Conservation (phyloP, 1,140 invertebrate species). For the Cephus cinctus region DNA sequence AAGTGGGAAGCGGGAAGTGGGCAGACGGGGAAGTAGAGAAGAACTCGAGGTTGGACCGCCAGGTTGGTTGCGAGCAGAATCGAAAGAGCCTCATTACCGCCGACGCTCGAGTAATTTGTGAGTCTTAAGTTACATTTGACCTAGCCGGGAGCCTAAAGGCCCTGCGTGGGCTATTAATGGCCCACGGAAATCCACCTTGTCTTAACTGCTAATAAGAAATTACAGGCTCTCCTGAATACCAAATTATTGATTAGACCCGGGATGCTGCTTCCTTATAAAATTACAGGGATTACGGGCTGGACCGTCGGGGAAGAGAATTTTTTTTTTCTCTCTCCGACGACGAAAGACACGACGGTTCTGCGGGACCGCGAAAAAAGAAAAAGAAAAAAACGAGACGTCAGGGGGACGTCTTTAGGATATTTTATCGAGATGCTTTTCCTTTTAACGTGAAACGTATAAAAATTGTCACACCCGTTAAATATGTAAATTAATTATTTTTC, state of each 20-base stretch:
- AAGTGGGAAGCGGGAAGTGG: slow-evolving; percentile 1
- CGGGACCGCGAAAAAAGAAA: no score
- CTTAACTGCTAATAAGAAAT: slow-evolving; percentile 8
- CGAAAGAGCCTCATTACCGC: slow-evolving; percentile 19
- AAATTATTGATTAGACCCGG: slow-evolving; percentile 3
- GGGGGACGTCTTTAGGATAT: no score
- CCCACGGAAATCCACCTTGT: slow-evolving; percentile 1
- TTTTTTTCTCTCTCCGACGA: background rate
- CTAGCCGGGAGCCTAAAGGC: background rate
- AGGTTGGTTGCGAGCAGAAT: slow-evolving; percentile 16
- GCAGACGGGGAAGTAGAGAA: slow-evolving; percentile 5
- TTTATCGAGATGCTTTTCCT: no score
- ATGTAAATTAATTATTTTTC: no score
- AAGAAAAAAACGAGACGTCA: no score
- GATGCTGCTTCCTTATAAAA: background rate
- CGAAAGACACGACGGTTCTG: background rate
- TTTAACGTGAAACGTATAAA: no score
- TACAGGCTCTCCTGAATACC: slow-evolving; percentile 1
- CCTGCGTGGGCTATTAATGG: slow-evolving; percentile 2
- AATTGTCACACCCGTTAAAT: no score
- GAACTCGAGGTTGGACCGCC: background rate
- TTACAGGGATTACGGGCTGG: background rate
- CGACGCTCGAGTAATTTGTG: slow-evolving; percentile 3
- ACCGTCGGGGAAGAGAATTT: background rate
- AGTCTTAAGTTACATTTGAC: slow-evolving; percentile 7